Evolutionary conservation across 2,113 vertebrate genomes (phyloP).

Genomic region (Mastomys natalensis): DNA sequence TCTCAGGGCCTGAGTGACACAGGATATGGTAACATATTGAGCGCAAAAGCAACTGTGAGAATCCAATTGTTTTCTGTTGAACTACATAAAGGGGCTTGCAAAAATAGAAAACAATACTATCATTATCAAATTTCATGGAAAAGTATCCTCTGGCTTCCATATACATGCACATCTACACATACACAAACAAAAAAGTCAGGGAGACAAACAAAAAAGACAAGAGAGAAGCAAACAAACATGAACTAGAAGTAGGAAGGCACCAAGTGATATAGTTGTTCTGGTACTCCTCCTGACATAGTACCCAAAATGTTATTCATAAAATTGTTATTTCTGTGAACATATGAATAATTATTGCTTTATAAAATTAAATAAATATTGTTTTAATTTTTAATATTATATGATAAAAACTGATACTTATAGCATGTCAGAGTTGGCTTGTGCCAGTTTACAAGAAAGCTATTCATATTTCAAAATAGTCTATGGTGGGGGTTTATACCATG

Average conservation of each 20-base stretch:
- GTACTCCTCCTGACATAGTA: not conserved
- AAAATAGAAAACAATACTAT: slow-evolving; percentile 16
- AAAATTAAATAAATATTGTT: slow-evolving; percentile 42
- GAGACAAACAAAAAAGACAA: no score
- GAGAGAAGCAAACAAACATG: not conserved
- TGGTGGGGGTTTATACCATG: not conserved
- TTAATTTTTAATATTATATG: slow-evolving; percentile 10
- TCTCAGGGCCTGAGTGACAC: not conserved
- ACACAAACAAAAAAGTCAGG: no score
- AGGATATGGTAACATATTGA: not conserved
- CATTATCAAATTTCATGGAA: not conserved
- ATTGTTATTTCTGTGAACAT: not conserved
- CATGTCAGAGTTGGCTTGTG: not conserved
- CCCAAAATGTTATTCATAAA: slow-evolving; percentile 43
- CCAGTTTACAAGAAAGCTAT: not conserved
- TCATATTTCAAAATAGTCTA: slow-evolving; percentile 27
- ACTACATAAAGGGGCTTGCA: slow-evolving; percentile 1
- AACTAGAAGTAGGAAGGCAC: not conserved
- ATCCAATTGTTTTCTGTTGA: slow-evolving; percentile 40
- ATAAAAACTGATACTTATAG: slow-evolving; percentile 6
- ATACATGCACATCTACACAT: no score
- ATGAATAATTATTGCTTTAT: not conserved
- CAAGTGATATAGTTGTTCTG: not conserved
- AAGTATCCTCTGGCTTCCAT: no score
- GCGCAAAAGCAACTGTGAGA: slow-evolving; percentile 23